Percentiles rank a stretch among this genome's conserved stretches.
These are phyloP conservation scores for Mesoligia furuncula DNA, from an alignment of 2,888 invertebrate species.

Conservation along the genomic window DNA sequence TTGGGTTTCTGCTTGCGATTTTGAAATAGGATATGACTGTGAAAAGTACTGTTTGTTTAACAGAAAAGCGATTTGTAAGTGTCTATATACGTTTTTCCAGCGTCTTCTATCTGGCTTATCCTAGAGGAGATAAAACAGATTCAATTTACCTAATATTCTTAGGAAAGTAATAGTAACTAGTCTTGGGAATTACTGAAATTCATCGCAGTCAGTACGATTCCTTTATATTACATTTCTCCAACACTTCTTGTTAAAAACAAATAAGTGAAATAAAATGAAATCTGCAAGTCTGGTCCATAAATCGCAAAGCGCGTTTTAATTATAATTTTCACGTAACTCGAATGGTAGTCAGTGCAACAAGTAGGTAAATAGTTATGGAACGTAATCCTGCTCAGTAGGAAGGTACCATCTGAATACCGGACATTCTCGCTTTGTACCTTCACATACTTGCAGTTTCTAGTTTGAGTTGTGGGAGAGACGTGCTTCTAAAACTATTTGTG, in stretches of 20 bases:
- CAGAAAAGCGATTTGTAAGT: not conserved
- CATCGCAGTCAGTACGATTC: not conserved
- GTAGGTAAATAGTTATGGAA: constrained; percentile 5
- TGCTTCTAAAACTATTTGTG: constrained; percentile 45
- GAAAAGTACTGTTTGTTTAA: not conserved
- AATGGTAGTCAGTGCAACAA: constrained; percentile 22
- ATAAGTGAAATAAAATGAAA: not conserved
- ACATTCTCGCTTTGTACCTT: constrained; percentile 42
- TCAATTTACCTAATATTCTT: not conserved
- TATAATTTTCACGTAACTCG: not conserved
- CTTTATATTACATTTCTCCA: not conserved
- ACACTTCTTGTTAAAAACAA: not conserved
- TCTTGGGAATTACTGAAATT: not conserved
- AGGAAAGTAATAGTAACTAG: not conserved
- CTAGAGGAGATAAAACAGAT: not conserved
- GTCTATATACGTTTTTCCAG: not conserved
- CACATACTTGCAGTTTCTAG: constrained; percentile 31
- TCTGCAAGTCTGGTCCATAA: not conserved
- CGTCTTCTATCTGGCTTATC: not conserved
- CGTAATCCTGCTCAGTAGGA: not conserved
- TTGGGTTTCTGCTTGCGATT: not conserved
- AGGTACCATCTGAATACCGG: constrained; percentile 15
- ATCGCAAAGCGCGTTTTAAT: not conserved
- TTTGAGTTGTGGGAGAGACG: constrained; percentile 10
- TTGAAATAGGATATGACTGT: not conserved